phyloP scores from a whole-genome alignment of 2,888 invertebrate genomes.

The Pseudococcus viburni region DNA sequence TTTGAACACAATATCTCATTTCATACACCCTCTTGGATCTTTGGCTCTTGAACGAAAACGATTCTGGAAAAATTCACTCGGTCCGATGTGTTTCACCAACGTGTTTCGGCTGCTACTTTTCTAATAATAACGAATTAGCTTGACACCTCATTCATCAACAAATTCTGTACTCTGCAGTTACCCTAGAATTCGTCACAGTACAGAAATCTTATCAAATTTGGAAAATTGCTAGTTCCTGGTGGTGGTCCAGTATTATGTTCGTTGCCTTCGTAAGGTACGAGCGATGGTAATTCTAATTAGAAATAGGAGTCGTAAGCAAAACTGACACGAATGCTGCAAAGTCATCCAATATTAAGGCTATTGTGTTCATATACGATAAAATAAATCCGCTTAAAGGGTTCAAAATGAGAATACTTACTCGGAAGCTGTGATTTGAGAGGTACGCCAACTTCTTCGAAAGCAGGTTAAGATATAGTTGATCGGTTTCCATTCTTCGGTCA shows the following conservation, averaged over 20 bases:
- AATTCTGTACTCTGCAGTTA: constrained; percentile 6
- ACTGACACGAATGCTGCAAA: background rate
- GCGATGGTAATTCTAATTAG: background rate
- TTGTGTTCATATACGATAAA: no score
- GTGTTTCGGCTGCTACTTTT: constrained; percentile 20
- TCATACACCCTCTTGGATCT: background rate
- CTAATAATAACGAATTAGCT: constrained; percentile 67
- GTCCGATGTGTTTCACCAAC: background rate
- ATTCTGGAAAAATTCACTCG: constrained; percentile 30
- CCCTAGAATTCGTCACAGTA: constrained; percentile 31
- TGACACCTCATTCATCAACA: constrained; percentile 67
- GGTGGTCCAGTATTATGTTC: background rate
- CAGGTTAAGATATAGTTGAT: no score
- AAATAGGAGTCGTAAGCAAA: background rate
- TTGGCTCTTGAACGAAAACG: background rate
- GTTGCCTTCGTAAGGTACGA: background rate
- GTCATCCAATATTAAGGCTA: background rate
- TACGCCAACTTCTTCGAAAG: no score
- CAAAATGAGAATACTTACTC: no score
- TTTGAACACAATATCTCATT: background rate
- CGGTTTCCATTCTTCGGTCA: no score
- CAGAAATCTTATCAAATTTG: constrained; percentile 60
- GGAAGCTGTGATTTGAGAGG: no score
- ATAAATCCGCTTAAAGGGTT: no score
- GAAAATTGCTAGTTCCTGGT: constrained; percentile 39